Base-by-base conservation (phyloP, 1,140 invertebrate species). In the Schlechtendalia chinensis region DNA sequence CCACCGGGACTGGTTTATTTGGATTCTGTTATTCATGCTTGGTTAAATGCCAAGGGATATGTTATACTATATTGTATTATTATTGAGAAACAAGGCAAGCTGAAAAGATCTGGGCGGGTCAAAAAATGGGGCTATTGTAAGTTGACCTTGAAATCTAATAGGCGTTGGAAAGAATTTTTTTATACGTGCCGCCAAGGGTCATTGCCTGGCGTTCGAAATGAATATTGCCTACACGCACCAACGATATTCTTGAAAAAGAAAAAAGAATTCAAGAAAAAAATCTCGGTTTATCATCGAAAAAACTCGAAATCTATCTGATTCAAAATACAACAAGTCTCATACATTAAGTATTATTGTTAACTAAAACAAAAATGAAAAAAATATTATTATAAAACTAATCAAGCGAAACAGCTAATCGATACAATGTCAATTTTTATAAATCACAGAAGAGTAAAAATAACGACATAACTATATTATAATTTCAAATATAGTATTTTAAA, bases 71-170 rank as follows among this genome's bases (percentile, higher is more conserved):
- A 63, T 32, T 39, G 29, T n/a, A 63, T 32, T n/a, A 29, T n/a
- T 56, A 74, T 32, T 56, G 53, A 58, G 29, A 56, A 58, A 74
- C 19, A 8, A 74, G 71, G 71, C 27, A 56, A 54, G 17, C 50
- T 54, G 24, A 74, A 74, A 29, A 74, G 8, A 74, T 56, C 24
- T 53, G 71, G 71, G 71, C 27, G 50, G 53, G 29, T 56, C 17
- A 16, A 74, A 58, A 14, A n/a, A 5, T n/a, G 27, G 71, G 50
- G 71, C 24, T 72, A 56, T 74, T 74, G 24, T 29, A 56, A 22
- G 27, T 22, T 12, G 71, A 54, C 71, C 50, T 74, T 74, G 71
- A 56, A 58, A 56, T 58, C 11, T 58, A 32, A 74, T 56, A 54
- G 71, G 50, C 29, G 4, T 19, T 32, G 27, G 27, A n/a, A 74